phyloP scores from a whole-genome alignment of 2,797 vertebrate genomes.

The Crenuchus spilurus region DNA sequence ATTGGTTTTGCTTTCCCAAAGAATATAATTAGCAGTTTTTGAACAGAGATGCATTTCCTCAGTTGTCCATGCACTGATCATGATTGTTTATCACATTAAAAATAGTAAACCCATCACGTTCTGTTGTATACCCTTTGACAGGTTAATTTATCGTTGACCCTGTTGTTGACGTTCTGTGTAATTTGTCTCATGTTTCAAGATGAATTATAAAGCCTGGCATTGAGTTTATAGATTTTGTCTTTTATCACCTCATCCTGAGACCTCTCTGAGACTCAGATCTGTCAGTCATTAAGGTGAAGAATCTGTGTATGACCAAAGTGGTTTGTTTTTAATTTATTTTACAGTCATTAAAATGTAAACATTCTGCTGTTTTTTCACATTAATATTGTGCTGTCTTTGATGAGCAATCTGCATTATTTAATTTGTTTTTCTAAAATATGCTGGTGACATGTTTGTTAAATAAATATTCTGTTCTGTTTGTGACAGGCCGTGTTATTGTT shows the following conservation, averaged over 20 bases:
- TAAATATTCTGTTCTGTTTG: conserved; percentile 42
- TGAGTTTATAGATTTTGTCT: not conserved
- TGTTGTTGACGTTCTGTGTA: conserved; percentile 7
- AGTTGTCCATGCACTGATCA: not conserved
- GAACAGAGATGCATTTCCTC: not conserved
- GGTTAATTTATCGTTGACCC: not conserved
- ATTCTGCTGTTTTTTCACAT: conserved; percentile 33
- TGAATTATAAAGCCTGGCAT: not conserved
- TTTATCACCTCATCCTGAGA: not conserved
- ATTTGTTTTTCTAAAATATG: conserved; percentile 32
- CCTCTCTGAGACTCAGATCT: conserved; percentile 30
- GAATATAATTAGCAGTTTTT: not conserved
- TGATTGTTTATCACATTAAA: not conserved
- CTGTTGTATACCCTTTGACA: not conserved
- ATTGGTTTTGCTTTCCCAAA: not conserved
- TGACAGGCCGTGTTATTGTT: not conserved
- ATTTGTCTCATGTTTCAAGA: not conserved
- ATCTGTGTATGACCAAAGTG: conserved; percentile 53
- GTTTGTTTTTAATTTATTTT: conserved; percentile 55
- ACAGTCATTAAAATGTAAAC: conserved; percentile 45
- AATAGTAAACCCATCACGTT: not conserved
- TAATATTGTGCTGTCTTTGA: conserved; percentile 47
- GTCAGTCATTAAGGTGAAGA: conserved; percentile 39
- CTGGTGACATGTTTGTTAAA: conserved; percentile 50
- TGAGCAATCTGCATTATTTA: conserved; percentile 34